Evolutionary conservation across 2,888 invertebrate species (phyloP), one percentile per base, ranked within the genome.

Genomic region (Drosophila colorata): DNA sequence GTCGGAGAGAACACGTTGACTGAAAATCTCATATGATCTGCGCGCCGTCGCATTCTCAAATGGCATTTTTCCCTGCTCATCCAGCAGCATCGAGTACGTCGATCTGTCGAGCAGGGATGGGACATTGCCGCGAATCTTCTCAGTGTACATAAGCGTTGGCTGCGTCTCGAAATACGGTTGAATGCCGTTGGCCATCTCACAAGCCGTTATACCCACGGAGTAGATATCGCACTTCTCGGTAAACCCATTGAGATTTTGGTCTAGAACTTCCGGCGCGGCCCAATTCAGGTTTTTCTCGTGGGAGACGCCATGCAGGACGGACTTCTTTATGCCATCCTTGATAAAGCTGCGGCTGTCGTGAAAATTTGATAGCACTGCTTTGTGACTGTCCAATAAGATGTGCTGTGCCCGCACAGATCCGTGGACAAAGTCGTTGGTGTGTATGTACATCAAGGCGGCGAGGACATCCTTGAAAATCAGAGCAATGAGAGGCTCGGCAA

Each of bases 171-270:
- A 94, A 92, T 97, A 98, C 0, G 98, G 98, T 74, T 97, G 96
- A 33, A 96, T 94, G 0, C 98, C 98, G 92, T 98, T 98, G 41
- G 96, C 97, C 67, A 91, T 52, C 72, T 91, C 91, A 91, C 98
- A 98, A 47, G 96, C 94, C 4, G 97, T 94, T 72, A 98, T 96
- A 20, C 98, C 98, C 41, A 98, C 89, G 66, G 98, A 98, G 91
- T 98, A 98, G 13, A 98, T 95, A 92, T 98, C 98, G 0, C 97
- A 97, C 80, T 96, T 96, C 89, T 96, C 96, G 88, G 96, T 96
- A 91, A 98, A 98, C 3, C 98, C 98, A 87, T 94, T 93, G 37
- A 97, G 92, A 92, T 97, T 97, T 93, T 98, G 98, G 92, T 97
- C 96, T 40, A 98, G 92, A 9, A 98, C 93, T 91, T 98, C 98